A percentile compares a stretch with the other conserved stretches of the same genome.
Evolutionary conservation across 2,888 invertebrate species (phyloP).

Genomic region (Lathronympha strigana): DNA sequence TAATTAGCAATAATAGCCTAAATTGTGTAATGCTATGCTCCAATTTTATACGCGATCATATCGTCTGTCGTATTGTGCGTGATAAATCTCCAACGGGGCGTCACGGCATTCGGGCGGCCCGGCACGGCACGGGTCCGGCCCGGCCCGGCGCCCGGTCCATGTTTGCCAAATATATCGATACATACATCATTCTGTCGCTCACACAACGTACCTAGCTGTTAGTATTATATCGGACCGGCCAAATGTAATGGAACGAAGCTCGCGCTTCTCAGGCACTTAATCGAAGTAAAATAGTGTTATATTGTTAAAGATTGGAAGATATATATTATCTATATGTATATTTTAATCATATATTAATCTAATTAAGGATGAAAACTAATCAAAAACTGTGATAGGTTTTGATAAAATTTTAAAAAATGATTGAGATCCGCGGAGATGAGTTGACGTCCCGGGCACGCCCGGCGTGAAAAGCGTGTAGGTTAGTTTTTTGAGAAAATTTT

Average conservation of each 20-base stretch:
- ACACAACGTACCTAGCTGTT: slow-evolving; percentile 45
- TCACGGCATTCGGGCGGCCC: slow-evolving; percentile 46
- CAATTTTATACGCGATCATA: slow-evolving; percentile 78
- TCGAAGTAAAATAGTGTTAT: slow-evolving; percentile 81
- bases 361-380: slow-evolving; percentile 84
- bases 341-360: slow-evolving; percentile 83
- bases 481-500: slow-evolving; percentile 48
- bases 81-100: slow-evolving; percentile 48
- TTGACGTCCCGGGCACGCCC: slow-evolving; percentile 44
- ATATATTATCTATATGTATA: slow-evolving; percentile 83
- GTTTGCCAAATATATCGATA: slow-evolving; percentile 61
- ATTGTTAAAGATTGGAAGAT: slow-evolving; percentile 82
- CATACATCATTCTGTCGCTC: slow-evolving; percentile 54
- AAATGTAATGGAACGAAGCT: slow-evolving; percentile 45
- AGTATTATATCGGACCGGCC: slow-evolving; percentile 45
- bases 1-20: slow-evolving; percentile 83
- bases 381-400: slow-evolving; percentile 85
- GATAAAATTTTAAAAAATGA: slow-evolving; percentile 81
- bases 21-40: slow-evolving; percentile 65
- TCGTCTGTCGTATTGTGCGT: slow-evolving; percentile 59
- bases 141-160: slow-evolving; percentile 49
- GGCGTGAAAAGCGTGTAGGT: slow-evolving; percentile 43
- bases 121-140: slow-evolving; percentile 53
- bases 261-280: slow-evolving; percentile 60
- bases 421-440: slow-evolving; percentile 55